These are phyloP conservation scores for Drosophila meridiana DNA, from an alignment of 2,888 invertebrate species.

Conservation along the genomic window DNA sequence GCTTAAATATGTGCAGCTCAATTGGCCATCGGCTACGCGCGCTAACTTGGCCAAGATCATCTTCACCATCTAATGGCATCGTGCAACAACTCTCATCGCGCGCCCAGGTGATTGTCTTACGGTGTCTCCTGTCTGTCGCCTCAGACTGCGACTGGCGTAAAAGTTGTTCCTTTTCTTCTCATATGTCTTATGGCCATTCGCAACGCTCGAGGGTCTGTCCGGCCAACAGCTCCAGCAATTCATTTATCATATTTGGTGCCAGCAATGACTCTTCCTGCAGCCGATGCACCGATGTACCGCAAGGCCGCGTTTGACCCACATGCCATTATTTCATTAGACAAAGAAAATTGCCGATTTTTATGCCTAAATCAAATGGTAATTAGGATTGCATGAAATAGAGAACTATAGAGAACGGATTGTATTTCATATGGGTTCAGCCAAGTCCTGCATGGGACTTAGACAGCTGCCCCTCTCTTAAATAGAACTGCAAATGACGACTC, in stretches of 20 bases:
- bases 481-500: no score
- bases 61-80: slow-evolving; percentile 24
- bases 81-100: slow-evolving; percentile 30
- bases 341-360: slow-evolving; percentile 9
- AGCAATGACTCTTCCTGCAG: slow-evolving; percentile 38
- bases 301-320: slow-evolving; percentile 51
- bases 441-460: background rate
- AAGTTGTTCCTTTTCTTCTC: slow-evolving; percentile 59
- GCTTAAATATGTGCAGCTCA: slow-evolving; percentile 76
- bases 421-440: no score
- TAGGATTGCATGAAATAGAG: background rate
- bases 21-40: slow-evolving; percentile 48
- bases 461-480: no score
- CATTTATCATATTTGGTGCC: slow-evolving; percentile 71
- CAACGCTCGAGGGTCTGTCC: slow-evolving; percentile 45
- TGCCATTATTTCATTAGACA: slow-evolving; percentile 30
- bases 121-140: slow-evolving; percentile 36
- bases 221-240: slow-evolving; percentile 52
- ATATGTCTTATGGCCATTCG: slow-evolving; percentile 16
- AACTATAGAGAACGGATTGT: background rate
- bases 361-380: background rate
- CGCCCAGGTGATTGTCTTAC: slow-evolving; percentile 46
- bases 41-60: slow-evolving; percentile 50
- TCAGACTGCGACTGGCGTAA: slow-evolving; percentile 40
- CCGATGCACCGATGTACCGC: slow-evolving; percentile 55